Percentiles rank a stretch among this genome's conserved stretches.
These are phyloP conservation scores for Drosophila meridiana DNA, from an alignment of 2,888 invertebrate genomes.

Conservation along the genomic window DNA sequence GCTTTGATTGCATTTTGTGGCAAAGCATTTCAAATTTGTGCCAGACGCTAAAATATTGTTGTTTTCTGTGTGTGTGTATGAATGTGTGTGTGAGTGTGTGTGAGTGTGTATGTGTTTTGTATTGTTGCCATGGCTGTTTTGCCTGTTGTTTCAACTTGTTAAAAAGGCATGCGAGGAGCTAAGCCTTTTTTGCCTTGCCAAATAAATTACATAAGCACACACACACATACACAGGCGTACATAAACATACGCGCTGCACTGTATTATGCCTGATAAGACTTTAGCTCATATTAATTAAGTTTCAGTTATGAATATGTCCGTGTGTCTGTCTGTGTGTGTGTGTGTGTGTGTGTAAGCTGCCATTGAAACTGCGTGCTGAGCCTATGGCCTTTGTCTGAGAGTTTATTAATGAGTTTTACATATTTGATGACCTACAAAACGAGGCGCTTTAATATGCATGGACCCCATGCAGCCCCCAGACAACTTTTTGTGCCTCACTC, in stretches of 20 bases:
- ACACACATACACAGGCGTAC: constrained; percentile 7
- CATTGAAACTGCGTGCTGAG: constrained; percentile 8
- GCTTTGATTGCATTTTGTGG: constrained; percentile 72
- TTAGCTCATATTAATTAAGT: constrained; percentile 60
- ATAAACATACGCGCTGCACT: constrained; percentile 39
- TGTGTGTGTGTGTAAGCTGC: background rate
- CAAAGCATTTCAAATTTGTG: constrained; percentile 51
- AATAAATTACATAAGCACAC: constrained; percentile 68
- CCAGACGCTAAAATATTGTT: constrained; percentile 24
- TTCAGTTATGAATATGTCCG: constrained; percentile 12
- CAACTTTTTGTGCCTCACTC: constrained; percentile 51
- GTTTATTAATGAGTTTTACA: constrained; percentile 70
- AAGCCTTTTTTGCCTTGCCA: constrained; percentile 37
- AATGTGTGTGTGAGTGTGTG: constrained; percentile 2
- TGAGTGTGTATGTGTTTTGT: constrained; percentile 14
- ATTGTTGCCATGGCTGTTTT: constrained; percentile 69
- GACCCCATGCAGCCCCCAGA: constrained; percentile 27
- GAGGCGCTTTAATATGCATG: constrained; percentile 59
- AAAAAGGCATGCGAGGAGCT: constrained; percentile 60
- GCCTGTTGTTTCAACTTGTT: constrained; percentile 71
- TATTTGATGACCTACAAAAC: constrained; percentile 70
- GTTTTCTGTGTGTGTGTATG: constrained; percentile 14
- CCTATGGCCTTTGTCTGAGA: constrained; percentile 41
- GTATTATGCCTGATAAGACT: constrained; percentile 58
- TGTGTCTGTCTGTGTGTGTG: background rate